Percentiles rank a stretch among this genome's conserved stretches.
Evolutionary conservation across 2,888 invertebrate genomes (phyloP).

Genomic region (Cryptus viduatorius): DNA sequence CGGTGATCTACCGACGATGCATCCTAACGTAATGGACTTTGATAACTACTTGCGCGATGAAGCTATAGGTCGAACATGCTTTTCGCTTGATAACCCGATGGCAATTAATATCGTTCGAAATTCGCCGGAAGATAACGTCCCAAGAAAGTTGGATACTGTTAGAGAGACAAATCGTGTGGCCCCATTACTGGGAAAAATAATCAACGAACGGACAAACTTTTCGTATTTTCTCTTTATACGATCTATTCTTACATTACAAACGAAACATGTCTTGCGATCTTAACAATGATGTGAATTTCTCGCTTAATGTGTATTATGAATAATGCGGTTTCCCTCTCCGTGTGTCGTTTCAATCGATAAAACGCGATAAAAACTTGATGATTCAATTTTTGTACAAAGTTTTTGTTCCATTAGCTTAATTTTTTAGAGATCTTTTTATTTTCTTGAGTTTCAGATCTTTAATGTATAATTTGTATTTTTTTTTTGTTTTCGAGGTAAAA

Average conservation of each 20-base stretch:
- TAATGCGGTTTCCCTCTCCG: slow-evolving; percentile 37
- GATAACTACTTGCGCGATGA: slow-evolving; percentile 47
- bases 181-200: slow-evolving; percentile 23
- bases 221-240: slow-evolving; percentile 50
- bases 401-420: slow-evolving; percentile 18
- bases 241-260: slow-evolving; percentile 64
- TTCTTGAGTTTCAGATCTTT: slow-evolving; percentile 41
- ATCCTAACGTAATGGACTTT: slow-evolving; percentile 58
- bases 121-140: slow-evolving; percentile 4
- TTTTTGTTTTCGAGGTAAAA: slow-evolving; percentile 15
- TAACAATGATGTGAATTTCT: slow-evolving; percentile 28
- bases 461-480: slow-evolving; percentile 29
- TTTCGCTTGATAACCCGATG: slow-evolving; percentile 19
- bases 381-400: slow-evolving; percentile 35
- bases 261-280: slow-evolving; percentile 53
- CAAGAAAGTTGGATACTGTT: background rate
- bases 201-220: slow-evolving; percentile 32
- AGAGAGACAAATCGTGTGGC: background rate
- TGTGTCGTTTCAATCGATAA: slow-evolving; percentile 18
- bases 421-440: slow-evolving; percentile 38
- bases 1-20: slow-evolving; percentile 58
- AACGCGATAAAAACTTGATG: slow-evolving; percentile 48
- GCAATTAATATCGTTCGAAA: slow-evolving; percentile 48
- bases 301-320: slow-evolving; percentile 35
- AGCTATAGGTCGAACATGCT: slow-evolving; percentile 33